Evolutionary conservation across 53 echinoderm and acorn worm genomes (phyloP).

Genomic region (Zoroaster sp.): DNA sequence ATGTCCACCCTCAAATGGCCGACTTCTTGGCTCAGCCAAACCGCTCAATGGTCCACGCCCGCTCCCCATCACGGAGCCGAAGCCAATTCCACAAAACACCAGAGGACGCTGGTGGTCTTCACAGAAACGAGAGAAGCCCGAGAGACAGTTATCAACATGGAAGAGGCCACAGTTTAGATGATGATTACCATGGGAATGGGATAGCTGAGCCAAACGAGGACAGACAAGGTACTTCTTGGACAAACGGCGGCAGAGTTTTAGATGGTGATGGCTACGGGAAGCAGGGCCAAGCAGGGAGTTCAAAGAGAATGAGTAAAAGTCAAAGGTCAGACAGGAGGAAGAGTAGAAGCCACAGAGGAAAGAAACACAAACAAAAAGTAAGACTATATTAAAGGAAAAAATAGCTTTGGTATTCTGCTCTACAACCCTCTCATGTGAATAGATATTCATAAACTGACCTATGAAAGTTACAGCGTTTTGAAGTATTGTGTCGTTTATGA

Average conservation of each 20-base stretch:
- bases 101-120: background rate
- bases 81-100: background rate
- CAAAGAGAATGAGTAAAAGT: background rate
- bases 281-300: background rate
- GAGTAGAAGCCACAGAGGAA: constrained; percentile 34
- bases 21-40: constrained; percentile 19
- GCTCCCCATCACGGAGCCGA: background rate
- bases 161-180: background rate
- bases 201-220: background rate
- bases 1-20: background rate
- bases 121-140: background rate
- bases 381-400: too few relatives aligned
- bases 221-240: background rate
- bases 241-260: background rate
- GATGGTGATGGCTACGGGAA: background rate
- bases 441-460: too few relatives aligned
- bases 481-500: too few relatives aligned
- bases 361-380: constrained; percentile 35
- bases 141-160: background rate
- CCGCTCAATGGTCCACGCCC: background rate
- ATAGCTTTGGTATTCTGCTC: too few relatives aligned
- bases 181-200: background rate
- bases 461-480: too few relatives aligned
- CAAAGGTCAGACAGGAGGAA: background rate
- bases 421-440: too few relatives aligned